phyloP scores from a whole-genome alignment of 1,140 invertebrate species.

The Eufriesea mexicana region DNA sequence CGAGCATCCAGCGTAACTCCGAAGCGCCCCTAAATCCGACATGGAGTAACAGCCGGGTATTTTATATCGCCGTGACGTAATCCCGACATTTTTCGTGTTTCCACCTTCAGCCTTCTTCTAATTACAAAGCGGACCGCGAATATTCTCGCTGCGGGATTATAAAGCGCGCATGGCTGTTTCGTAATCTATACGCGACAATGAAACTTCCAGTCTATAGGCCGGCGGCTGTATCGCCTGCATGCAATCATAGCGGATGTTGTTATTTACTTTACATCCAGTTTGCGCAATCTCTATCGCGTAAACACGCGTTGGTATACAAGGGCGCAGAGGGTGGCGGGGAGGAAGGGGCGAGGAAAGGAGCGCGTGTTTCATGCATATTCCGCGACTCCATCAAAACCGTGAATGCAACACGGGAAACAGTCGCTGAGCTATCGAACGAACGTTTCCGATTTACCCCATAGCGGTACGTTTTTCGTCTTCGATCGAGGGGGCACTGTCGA shows the following conservation, averaged over 20 bases:
- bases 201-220: slow-evolving; percentile 39
- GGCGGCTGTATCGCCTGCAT: slow-evolving; percentile 30
- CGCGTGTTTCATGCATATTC: slow-evolving; percentile 25
- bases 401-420: slow-evolving; percentile 15
- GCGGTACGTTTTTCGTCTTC: not conserved
- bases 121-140: slow-evolving; percentile 32
- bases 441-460: not conserved
- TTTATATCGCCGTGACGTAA: not conserved
- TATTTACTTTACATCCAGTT: slow-evolving; percentile 66
- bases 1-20: not conserved
- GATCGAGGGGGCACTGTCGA: too few species aligned
- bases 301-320: slow-evolving; percentile 26
- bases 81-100: not conserved
- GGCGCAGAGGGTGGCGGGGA: too few species aligned
- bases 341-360: not conserved
- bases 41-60: not conserved
- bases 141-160: slow-evolving; percentile 10
- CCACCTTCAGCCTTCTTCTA: not conserved
- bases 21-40: not conserved
- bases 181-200: slow-evolving; percentile 50
- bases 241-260: slow-evolving; percentile 64
- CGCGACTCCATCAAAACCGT: not conserved
- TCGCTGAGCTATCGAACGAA: slow-evolving; percentile 21
- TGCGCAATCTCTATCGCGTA: slow-evolving; percentile 55
- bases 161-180: slow-evolving; percentile 27